Conservation (phyloP, 2,888 invertebrate genomes). For the Seira ritae region DNA sequence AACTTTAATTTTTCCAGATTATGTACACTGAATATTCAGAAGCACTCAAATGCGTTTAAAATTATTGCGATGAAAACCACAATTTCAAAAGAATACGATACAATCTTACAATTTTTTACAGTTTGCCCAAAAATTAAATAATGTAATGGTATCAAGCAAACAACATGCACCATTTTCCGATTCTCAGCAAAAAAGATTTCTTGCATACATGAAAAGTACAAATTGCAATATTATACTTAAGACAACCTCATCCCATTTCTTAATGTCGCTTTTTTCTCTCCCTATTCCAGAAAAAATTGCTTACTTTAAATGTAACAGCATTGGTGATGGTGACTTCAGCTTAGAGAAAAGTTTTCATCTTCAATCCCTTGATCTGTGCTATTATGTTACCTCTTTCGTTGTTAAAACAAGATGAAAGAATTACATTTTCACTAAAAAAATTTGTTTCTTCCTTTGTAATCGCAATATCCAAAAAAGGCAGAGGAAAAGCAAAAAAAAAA, state of each 20-base stretch:
- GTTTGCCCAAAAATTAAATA: no score
- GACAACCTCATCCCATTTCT: not conserved
- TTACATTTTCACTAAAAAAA: not conserved
- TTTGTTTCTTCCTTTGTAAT: not conserved
- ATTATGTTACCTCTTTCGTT: conserved; percentile 27
- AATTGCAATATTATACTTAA: not conserved
- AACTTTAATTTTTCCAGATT: no score
- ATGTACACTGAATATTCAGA: no score
- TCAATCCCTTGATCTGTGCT: conserved; percentile 16
- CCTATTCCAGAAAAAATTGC: not conserved
- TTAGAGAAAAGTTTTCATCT: not conserved
- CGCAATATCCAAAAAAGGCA: not conserved
- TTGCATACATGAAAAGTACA: conserved; percentile 7
- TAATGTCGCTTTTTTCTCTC: not conserved
- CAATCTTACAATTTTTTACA: no score
- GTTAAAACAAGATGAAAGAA: conserved; percentile 26
- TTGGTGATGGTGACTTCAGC: not conserved
- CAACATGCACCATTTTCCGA: not conserved
- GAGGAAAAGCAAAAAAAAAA: not conserved
- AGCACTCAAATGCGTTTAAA: no score
- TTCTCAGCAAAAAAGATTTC: not conserved
- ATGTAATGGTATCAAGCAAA: no score
- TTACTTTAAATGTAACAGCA: not conserved
- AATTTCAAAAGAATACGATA: no score
- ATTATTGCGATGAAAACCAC: no score